Percentiles rank a stretch among this genome's conserved stretches.
Conservation (phyloP, 2,888 invertebrate genomes). For the Esperia sulphurella region DNA sequence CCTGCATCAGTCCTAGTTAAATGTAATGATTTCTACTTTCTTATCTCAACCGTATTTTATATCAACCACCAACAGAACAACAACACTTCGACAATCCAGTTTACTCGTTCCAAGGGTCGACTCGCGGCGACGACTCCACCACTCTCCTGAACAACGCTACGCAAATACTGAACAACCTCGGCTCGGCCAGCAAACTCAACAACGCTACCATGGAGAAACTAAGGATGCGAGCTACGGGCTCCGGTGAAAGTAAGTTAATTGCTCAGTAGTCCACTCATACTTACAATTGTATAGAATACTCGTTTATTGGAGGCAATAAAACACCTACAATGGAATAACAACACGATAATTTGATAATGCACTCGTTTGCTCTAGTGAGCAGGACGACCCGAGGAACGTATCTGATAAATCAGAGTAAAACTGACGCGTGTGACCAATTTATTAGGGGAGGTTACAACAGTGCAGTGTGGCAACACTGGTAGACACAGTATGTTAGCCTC, state of each 20-base stretch:
- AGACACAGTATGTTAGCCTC: too few relatives aligned
- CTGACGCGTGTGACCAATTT: too few relatives aligned
- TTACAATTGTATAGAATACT: too few relatives aligned
- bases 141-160: constrained; percentile 78
- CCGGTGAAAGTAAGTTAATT: constrained; percentile 56
- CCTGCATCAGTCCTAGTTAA: too few relatives aligned
- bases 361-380: too few relatives aligned
- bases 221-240: constrained; percentile 71
- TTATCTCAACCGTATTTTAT: neutral
- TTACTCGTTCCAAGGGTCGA: constrained; percentile 84
- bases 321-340: too few relatives aligned
- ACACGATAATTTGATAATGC: too few relatives aligned
- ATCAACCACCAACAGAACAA: constrained; percentile 74
- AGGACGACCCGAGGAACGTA: too few relatives aligned
- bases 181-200: constrained; percentile 65
- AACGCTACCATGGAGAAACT: constrained; percentile 81
- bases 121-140: constrained; percentile 74
- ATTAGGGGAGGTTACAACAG: too few relatives aligned
- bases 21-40: neutral
- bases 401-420: too few relatives aligned
- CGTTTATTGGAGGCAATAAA: too few relatives aligned
- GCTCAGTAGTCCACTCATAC: neutral
- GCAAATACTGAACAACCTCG: constrained; percentile 80
- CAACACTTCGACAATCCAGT: constrained; percentile 96
- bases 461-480: too few relatives aligned